Evolutionary conservation across 1,140 invertebrate species (phyloP), one percentile per base, ranked within the genome.

Genomic region (Hylyphantes graminicola): DNA sequence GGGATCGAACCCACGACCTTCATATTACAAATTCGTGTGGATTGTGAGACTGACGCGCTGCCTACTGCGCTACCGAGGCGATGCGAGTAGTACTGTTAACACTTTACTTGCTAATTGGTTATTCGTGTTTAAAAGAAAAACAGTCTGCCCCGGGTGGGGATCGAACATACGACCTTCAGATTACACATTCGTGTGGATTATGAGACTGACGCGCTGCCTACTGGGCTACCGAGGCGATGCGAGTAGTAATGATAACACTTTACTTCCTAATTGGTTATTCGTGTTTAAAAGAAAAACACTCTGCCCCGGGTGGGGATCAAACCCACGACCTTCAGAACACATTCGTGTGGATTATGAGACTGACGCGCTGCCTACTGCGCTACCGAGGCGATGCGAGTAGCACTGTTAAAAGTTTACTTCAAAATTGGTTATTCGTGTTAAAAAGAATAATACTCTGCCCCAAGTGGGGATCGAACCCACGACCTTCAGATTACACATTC

Each of bases 151-250:
- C 93, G 93, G 92, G 94, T 95, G 94, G 95, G 94, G 94, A 94
- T 96, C 94, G 94, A 96, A 96, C 94, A 95, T 94, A 95, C 94
- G 95, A 95, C 95, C 94, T 95, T 95, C 94, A 95, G 94, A 96
- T 95, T 96, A 95, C 63, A 35, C 35, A 35, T 35, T 35, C 35
- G 35, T 35, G 35, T 35, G 11, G 80, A 83, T 83, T 83, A 83
- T 83, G 80, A 83, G 80, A 83, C 80, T 83, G 80, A 83, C 80
- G 80, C 80, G 80, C 80, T 83, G 73, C 80, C 80, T 83, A 83
- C 80, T 83, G 80, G 68, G 80, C 80, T 83, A 83, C 70, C 80
- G 80, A 83, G 80, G 80, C 80, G 35, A 35, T 35, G 35, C 35
- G 35, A 35, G 5, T 35, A n/a, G n/a, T n/a, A n/a, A n/a, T n/a